Evolutionary conservation across 1,140 invertebrate species (phyloP), one percentile per base, ranked within the genome.

Genomic region (Aleiodes sp.): DNA sequence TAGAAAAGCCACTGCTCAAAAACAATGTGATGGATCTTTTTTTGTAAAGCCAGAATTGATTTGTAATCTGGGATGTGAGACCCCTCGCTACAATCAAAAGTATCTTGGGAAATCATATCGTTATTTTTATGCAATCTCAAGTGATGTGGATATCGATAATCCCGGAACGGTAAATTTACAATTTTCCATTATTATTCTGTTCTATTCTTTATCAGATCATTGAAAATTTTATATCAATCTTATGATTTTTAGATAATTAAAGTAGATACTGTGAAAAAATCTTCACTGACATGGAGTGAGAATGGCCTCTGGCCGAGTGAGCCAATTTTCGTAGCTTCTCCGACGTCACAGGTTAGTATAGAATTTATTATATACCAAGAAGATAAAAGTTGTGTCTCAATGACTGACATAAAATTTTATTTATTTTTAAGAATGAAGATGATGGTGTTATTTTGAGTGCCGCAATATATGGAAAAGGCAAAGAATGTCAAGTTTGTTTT

Each of bases 101-200:
- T 87, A 87, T 82, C 88, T 92, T 64, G 93, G 93, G 75, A 89
- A 86, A 71, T 85, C 88, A 6, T 97, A 97, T 80, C 87, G 90
- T 65, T 97, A 93, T 81, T 96, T 96, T 80, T 97, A 97, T 78
- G 94, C 94, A 0, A 95, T 96, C 46, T 94, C 93, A 70, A 92
- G 93, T 10, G 94, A 96, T 82, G 93, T 96, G 1, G 94, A 96
- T 80, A 84, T 89, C 2, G 88, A 91, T 2, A 92, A 93, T 86
- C 93, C 94, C 4, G 94, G 94, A 77, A 90, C 90, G 43, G 93
- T 95, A 86, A 88, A 70, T 72, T 39, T 31, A 57, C 62, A 66
- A 6, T 10, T 60, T 9, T 29, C 14, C 31, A 64, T 12, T 35
- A 16, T 60, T 28, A 26, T 14, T 59, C 59, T 14, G 10, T 46